These are phyloP conservation scores for Metacarcinus magister DNA, from an alignment of 2,888 invertebrate genomes.

Conservation along the genomic window DNA sequence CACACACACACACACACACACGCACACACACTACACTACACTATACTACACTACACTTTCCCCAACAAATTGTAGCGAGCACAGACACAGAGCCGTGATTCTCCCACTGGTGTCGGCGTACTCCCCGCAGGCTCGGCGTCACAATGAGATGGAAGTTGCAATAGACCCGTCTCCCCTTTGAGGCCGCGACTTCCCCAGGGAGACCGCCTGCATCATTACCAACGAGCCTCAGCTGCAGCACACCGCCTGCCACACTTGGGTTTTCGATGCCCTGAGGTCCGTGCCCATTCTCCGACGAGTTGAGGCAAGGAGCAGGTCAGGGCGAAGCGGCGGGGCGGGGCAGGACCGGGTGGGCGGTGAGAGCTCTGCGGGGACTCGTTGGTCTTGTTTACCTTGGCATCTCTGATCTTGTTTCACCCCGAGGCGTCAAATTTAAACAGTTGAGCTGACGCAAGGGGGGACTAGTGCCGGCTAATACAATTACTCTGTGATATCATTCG, in stretches of 20 bases:
- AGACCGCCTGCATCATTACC: constrained; percentile 68
- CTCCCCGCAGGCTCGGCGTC: constrained; percentile 52
- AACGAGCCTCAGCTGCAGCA: constrained; percentile 53
- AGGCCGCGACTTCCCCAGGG: constrained; percentile 71
- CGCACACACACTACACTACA: not conserved
- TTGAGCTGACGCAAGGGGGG: constrained; percentile 79
- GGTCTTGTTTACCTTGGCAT: constrained; percentile 73
- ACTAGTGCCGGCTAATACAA: constrained; percentile 79
- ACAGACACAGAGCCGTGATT: constrained; percentile 37
- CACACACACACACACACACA: not conserved
- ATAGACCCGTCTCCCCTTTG: constrained; percentile 75
- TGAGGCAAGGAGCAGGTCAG: not conserved
- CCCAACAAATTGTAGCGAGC: constrained; percentile 40
- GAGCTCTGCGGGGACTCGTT: not conserved
- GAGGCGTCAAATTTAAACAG: constrained; percentile 81
- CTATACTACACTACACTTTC: not conserved
- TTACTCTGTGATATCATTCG: constrained; percentile 81
- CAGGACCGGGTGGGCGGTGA: not conserved
- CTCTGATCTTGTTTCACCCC: constrained; percentile 79
- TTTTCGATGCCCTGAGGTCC: not conserved
- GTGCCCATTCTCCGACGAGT: not conserved
- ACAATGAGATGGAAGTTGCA: constrained; percentile 75
- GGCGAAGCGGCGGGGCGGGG: constrained; percentile 26
- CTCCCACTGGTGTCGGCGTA: constrained; percentile 36
- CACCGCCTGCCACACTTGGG: not conserved